A percentile compares a stretch with the other conserved stretches of the same genome.
These are phyloP conservation scores for Drosophila stalkeri DNA, from an alignment of 2,888 invertebrate species.

Conservation along the genomic window DNA sequence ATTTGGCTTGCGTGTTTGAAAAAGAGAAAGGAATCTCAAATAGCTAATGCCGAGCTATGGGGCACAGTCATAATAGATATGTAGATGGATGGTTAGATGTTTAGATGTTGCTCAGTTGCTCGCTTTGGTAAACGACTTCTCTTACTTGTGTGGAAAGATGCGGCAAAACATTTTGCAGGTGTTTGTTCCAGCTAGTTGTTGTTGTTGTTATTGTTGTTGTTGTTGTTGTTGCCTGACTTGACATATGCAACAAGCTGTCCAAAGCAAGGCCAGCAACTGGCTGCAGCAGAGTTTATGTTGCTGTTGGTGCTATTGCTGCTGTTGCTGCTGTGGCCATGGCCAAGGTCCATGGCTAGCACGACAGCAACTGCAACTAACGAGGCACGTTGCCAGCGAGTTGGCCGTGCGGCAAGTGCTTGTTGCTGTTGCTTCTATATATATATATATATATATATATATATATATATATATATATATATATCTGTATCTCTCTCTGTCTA, in stretches of 20 bases:
- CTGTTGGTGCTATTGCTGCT: constrained; percentile 4
- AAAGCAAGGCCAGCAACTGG: constrained; percentile 61
- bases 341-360: constrained; percentile 55
- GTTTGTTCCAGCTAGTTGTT: constrained; percentile 38
- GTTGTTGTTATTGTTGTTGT: constrained; percentile 21
- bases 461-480: no score
- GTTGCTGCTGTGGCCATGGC: constrained; percentile 49
- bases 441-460: no score
- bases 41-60: constrained; percentile 16
- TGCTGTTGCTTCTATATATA: not conserved
- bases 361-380: constrained; percentile 61
- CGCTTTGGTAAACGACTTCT: constrained; percentile 22
- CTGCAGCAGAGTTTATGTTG: constrained; percentile 24
- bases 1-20: constrained; percentile 24
- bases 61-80: constrained; percentile 43
- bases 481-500: constrained; percentile 1
- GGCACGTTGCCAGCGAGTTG: constrained; percentile 66
- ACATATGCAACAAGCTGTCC: constrained; percentile 62
- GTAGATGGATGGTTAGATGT: constrained; percentile 40
- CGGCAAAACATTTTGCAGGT: constrained; percentile 39
- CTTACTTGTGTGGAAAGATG: constrained; percentile 31
- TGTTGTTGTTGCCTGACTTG: constrained; percentile 41
- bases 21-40: constrained; percentile 59
- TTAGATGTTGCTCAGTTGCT: constrained; percentile 23
- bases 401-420: constrained; percentile 69